Evolutionary conservation across 2,113 vertebrate genomes (phyloP), one percentile per base, ranked within the genome.

Genomic region (Setophaga coronata): DNA sequence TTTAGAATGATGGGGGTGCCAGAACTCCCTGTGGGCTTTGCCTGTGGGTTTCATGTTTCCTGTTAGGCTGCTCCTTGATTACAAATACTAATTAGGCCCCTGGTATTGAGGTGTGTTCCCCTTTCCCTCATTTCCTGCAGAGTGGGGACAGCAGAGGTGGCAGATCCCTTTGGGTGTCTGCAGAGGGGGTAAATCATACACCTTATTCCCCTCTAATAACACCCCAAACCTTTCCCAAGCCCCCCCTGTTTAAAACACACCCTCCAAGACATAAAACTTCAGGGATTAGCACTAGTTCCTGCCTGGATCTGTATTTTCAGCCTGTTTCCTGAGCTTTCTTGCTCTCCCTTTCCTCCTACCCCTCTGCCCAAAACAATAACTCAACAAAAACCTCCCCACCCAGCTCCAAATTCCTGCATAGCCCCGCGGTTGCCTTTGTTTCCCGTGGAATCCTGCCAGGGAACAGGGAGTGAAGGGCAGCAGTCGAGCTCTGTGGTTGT

Each of bases 341-440:
- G 24, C 18, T 4, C 34, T 92, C 83, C 70, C 21, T 88, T 92
- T 60, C 95, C 64, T 93, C 95, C 92, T 89, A 87, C 89, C 83
- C 79, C 24, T 88, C 60, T 91, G 33, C 91, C 77, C 81, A 7
- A 84, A 92, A 95, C 94, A 95, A 92, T 96, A 84, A 90, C 91
- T 86, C 60, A 1, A 57, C 65, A 38, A 43, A 84, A 91, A 25
- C 65, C 69, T 95, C 94, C 71, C 94, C 94, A 87, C 94, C 94
- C 95, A 84, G 80, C 83, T 78, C 89, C 72, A 43, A 58, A 96
- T 97, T 95, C 96, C 91, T 95, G 90, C 33, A 4, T 43, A 31
- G 91, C 82, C 91, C 89, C 6, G 73, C 3, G 33, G 89, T 91
- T 87, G 94, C 95, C 83, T 97, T 96, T 97, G 96, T 97, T 95